Percentiles rank a stretch among this genome's conserved stretches.
phyloP scores from a whole-genome alignment of 2,797 vertebrate species.

The Carapus acus region DNA sequence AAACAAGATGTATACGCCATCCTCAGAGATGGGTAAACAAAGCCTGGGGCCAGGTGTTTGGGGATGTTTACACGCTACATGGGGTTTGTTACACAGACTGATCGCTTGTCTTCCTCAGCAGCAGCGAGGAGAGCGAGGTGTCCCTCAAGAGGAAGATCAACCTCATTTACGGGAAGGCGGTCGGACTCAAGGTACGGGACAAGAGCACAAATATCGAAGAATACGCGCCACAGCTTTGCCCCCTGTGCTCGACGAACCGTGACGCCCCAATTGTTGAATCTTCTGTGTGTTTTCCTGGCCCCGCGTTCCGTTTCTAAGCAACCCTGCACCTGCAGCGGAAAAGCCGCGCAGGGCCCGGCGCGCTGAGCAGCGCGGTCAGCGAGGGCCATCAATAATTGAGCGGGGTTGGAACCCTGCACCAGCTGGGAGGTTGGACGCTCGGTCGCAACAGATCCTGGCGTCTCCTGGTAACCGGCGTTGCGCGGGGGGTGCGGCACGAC shows the following conservation, averaged over 20 bases:
- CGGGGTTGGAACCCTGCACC: conserved; percentile 54
- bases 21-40: conserved; percentile 70
- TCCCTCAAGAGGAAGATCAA: conserved; percentile 70
- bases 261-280: conserved; percentile 43
- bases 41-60: not conserved
- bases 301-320: conserved; percentile 61
- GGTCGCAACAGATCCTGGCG: conserved; percentile 31
- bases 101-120: conserved; percentile 41
- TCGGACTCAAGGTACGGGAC: conserved; percentile 72
- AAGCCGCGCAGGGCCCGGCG: conserved; percentile 45
- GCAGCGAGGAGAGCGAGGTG: conserved; percentile 71
- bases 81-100: no score
- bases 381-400: conserved; percentile 73
- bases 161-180: conserved; percentile 69
- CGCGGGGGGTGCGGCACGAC: no score
- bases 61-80: no score
- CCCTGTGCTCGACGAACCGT: conserved; percentile 23
- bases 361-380: conserved; percentile 44
- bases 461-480: conserved; percentile 19
- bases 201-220: not conserved
- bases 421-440: conserved; percentile 57
- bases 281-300: conserved; percentile 28
- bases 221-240: conserved; percentile 31
- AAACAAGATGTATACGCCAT: conserved; percentile 74
- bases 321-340: conserved; percentile 58